Evolutionary conservation across 2,113 vertebrate species (phyloP).

Genomic region (Grammomys dolichurus): DNA sequence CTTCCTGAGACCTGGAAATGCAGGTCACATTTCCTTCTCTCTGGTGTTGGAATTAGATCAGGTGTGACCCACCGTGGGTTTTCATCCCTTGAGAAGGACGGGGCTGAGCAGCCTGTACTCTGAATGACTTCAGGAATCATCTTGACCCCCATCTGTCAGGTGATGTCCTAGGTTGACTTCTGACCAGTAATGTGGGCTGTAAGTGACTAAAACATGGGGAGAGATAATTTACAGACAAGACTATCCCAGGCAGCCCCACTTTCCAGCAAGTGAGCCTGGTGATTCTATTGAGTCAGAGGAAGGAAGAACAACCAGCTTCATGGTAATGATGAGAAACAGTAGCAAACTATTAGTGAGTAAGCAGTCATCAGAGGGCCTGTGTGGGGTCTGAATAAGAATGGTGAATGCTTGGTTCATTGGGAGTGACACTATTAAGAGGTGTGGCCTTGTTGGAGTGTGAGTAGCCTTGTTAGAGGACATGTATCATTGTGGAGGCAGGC

Average conservation of each 20-base stretch:
- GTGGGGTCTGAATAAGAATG: neutral
- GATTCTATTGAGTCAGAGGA: constrained; percentile 29
- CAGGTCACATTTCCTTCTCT: neutral
- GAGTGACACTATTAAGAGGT: no score
- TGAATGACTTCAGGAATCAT: neutral
- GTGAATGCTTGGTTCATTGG: no score
- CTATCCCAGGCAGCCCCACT: neutral
- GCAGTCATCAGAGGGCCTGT: neutral
- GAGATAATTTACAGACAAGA: constrained; percentile 7
- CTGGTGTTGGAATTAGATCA: neutral
- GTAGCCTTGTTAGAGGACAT: no score
- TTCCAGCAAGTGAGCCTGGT: constrained; percentile 23
- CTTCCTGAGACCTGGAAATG: neutral
- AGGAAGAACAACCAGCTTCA: neutral
- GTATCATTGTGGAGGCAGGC: no score
- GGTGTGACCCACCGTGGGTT: neutral
- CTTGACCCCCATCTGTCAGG: neutral
- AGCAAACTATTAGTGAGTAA: neutral
- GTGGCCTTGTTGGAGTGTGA: no score
- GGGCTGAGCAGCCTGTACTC: neutral
- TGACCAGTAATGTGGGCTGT: neutral
- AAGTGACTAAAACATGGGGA: neutral
- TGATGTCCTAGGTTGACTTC: neutral
- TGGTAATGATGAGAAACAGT: constrained; percentile 10
- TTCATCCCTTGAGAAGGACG: neutral